Base-by-base conservation (phyloP, 2,888 invertebrate species). In the Frankliniella fusca region DNA sequence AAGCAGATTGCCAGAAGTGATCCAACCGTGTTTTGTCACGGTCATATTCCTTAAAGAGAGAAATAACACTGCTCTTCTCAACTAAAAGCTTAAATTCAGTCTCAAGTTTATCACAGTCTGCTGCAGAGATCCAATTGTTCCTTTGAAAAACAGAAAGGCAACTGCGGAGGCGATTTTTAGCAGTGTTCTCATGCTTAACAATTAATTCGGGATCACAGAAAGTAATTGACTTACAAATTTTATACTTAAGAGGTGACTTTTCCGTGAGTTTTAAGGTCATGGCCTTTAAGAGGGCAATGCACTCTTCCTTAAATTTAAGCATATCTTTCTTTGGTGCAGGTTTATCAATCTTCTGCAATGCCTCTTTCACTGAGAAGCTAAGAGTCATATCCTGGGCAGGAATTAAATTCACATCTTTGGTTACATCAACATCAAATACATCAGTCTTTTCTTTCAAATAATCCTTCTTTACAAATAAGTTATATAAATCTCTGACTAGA, bases 241-340 rank as follows among this genome's bases (percentile, higher is more conserved):
- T 54, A 18, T 54, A 54, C 38, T 38, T 80, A 10, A 80, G 28
- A 28, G 80, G 80, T 48, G 48, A 28, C 28, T 80, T 80, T 12
- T 80, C 80, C 27, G 48, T 20, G 2, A 80, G 20, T 80, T 28
- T 80, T 9, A 15, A 20, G 12, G 27, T 27, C n/a, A 38, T 48
- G 10, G 8, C 12, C 3, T 28, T 38, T n/a, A 38, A 38, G 2
- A 38, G 10, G 10, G 38, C 11, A 3, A 23, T 38, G 11, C 27
- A 49, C 9, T 81, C 81, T 12, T 48, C 49, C 49, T 49, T 81
- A 27, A 81, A 81, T 11, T 49, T 80, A 15, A 80, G 48, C 28
- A 23, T n/a, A n/a, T 23, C n/a, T 65, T 18, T 9, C n/a, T 65
- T n/a, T 18, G 81, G 7, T 18, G n/a, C n/a, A 27, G n/a, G 15